These are phyloP conservation scores for Acronicta aceris DNA, from an alignment of 2,888 invertebrate species.

Conservation along the genomic window DNA sequence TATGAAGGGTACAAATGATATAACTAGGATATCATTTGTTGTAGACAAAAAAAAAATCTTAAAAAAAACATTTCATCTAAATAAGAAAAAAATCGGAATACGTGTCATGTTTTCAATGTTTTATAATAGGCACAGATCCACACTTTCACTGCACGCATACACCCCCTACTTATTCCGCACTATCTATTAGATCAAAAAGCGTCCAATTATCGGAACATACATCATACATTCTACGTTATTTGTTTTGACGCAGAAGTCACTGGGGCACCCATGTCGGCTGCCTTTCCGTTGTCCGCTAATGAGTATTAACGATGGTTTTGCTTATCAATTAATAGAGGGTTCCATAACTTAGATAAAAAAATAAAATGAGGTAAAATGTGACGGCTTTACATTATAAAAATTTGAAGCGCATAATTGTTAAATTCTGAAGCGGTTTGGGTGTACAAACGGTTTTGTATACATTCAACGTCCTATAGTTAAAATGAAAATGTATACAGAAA, in stretches of 20 bases:
- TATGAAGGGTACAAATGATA: no score
- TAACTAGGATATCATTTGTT: no score
- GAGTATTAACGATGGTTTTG: constrained; percentile 54
- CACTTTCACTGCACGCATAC: neutral
- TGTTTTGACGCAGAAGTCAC: constrained; percentile 77
- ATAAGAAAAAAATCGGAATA: no score
- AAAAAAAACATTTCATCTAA: no score
- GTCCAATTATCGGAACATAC: constrained; percentile 82
- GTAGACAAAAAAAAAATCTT: no score
- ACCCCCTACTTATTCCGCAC: constrained; percentile 59
- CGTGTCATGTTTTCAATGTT: neutral
- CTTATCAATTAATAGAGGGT: constrained; percentile 51
- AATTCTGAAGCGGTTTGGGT: neutral
- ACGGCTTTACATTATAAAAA: constrained; percentile 10
- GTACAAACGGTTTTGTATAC: neutral
- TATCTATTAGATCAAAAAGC: constrained; percentile 76
- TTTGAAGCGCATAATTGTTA: constrained; percentile 3
- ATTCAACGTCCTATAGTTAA: neutral
- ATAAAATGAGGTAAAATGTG: constrained; percentile 30
- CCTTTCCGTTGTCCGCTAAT: constrained; percentile 55
- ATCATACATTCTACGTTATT: constrained; percentile 77
- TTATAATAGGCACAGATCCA: constrained; percentile 24
- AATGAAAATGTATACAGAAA: no score
- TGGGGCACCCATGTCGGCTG: constrained; percentile 44
- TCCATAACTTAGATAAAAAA: constrained; percentile 30